Evolutionary conservation across 2,113 vertebrate species (phyloP).

Genomic region (Apteryx mantelli): DNA sequence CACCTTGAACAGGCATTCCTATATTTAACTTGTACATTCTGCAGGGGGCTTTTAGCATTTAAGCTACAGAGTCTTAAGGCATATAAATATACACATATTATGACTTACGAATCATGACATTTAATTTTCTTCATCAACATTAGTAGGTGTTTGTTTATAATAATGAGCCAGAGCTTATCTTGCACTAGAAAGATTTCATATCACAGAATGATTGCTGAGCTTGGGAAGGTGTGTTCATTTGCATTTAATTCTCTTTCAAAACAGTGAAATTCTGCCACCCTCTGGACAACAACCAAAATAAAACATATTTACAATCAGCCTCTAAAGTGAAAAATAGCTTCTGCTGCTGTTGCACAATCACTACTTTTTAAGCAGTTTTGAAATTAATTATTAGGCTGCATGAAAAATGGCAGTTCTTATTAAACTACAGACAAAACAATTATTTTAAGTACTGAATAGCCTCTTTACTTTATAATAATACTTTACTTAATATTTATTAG

Average conservation of each 20-base stretch:
- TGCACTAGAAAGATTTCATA: slow-evolving; percentile 54
- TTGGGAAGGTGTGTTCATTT: slow-evolving; percentile 50
- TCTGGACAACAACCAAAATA: slow-evolving; percentile 79
- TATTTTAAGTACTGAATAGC: not conserved
- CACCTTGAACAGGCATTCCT: slow-evolving; percentile 25
- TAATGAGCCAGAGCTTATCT: slow-evolving; percentile 60
- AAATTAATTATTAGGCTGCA: not conserved
- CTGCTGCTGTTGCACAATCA: not conserved
- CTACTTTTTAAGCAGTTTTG: not conserved
- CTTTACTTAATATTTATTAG: no score
- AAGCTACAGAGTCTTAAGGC: slow-evolving; percentile 17
- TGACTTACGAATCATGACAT: slow-evolving; percentile 57
- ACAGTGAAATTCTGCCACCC: slow-evolving; percentile 91
- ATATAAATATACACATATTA: slow-evolving; percentile 28
- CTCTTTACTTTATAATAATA: not conserved
- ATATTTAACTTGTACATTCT: not conserved
- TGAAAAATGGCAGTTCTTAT: not conserved
- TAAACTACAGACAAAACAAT: not conserved
- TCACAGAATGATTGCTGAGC: slow-evolving; percentile 66
- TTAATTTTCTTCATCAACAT: slow-evolving; percentile 63
- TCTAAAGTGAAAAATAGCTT: not conserved
- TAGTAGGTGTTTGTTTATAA: slow-evolving; percentile 58
- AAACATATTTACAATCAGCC: slow-evolving; percentile 31
- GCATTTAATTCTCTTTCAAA: slow-evolving; percentile 60
- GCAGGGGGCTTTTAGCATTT: slow-evolving; percentile 35